Conservation (phyloP, 2,797 vertebrate species). For the Melanogrammus aeglefinus region DNA sequence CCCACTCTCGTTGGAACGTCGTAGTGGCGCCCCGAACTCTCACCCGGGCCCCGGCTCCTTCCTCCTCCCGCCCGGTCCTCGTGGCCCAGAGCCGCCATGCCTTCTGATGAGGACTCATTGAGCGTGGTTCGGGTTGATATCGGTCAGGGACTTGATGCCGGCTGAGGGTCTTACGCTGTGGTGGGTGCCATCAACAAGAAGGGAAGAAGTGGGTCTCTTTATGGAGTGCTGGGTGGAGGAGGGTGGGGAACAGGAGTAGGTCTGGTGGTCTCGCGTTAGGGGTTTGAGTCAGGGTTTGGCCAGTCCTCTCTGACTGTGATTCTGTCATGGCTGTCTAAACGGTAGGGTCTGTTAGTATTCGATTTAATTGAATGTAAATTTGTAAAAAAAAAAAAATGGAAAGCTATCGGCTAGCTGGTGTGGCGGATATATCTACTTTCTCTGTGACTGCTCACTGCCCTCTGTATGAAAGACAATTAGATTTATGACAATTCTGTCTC, state of each 20-base stretch:
- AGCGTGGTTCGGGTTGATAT: background rate
- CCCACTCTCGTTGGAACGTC: slow-evolving; percentile 18
- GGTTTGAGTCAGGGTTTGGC: background rate
- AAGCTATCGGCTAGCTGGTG: background rate
- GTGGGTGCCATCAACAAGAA: background rate
- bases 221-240: background rate
- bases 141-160: background rate
- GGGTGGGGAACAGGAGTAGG: background rate
- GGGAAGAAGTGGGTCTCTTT: background rate
- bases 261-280: background rate
- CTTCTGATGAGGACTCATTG: background rate
- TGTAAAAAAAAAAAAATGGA: background rate
- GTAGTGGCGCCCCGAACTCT: background rate
- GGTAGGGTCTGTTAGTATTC: background rate
- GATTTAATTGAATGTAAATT: background rate
- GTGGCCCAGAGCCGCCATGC: slow-evolving; percentile 5
- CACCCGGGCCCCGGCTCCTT: background rate
- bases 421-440: background rate
- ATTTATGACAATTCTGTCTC: no score
- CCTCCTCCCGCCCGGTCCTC: slow-evolving; percentile 11
- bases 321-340: background rate
- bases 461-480: no score
- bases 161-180: background rate
- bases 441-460: background rate
- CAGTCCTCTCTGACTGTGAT: background rate